Percentiles rank a stretch among this genome's conserved stretches.
Evolutionary conservation across 1,140 invertebrate species (phyloP).

Genomic region (Dufourea novaeangliae): DNA sequence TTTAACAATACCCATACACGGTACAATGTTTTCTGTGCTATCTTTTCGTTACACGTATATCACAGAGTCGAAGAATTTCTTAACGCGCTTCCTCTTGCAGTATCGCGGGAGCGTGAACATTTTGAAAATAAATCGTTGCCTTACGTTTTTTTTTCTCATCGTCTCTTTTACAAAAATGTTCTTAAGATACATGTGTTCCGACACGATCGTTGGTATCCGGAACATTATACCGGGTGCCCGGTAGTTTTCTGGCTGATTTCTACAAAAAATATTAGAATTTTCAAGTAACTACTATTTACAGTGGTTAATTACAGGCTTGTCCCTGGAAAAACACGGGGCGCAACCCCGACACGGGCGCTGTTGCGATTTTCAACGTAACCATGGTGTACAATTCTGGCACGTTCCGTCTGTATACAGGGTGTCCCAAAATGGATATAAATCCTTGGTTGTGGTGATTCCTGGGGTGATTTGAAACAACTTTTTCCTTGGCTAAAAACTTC

Average conservation of each 20-base stretch:
- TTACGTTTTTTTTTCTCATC: constrained; percentile 43
- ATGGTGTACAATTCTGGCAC: background rate
- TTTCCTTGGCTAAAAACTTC: too few relatives aligned
- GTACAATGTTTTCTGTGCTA: constrained; percentile 48
- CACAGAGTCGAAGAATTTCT: constrained; percentile 71
- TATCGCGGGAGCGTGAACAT: constrained; percentile 47
- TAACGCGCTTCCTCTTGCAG: constrained; percentile 38
- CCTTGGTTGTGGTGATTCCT: too few relatives aligned
- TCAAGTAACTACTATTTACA: constrained; percentile 63
- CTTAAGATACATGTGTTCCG: constrained; percentile 60
- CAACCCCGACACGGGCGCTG: background rate
- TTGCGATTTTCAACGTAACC: background rate
- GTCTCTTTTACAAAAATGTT: constrained; percentile 59
- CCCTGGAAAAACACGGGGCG: background rate
- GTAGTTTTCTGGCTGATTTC: constrained; percentile 49
- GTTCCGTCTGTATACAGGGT: background rate
- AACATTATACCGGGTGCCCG: constrained; percentile 55
- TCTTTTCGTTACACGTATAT: constrained; percentile 67
- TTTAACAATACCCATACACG: background rate
- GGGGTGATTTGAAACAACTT: too few relatives aligned
- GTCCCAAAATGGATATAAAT: too few relatives aligned
- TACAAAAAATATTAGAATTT: constrained; percentile 70
- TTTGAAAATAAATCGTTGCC: constrained; percentile 66
- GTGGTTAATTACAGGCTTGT: constrained; percentile 13
- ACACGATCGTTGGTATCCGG: constrained; percentile 42